These are phyloP conservation scores for Drosophila mettleri DNA, from an alignment of 2,888 invertebrate species.

Conservation along the genomic window DNA sequence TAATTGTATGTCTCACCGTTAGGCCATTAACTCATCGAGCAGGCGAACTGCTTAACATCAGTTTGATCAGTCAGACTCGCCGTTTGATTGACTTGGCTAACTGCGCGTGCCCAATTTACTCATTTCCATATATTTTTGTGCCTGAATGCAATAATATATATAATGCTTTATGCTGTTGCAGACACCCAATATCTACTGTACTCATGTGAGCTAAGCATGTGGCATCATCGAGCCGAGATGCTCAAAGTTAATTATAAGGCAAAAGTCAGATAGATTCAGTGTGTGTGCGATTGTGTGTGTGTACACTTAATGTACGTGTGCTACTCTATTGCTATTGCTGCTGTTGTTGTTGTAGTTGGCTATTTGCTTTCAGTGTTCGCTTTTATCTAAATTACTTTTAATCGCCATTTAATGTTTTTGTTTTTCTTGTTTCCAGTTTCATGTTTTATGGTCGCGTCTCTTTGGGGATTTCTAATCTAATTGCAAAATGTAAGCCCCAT, in stretches of 20 bases:
- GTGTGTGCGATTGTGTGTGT: background rate
- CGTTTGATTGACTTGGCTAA: background rate
- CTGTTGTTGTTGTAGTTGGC: conserved; percentile 36
- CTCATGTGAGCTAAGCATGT: background rate
- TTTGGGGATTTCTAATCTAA: conserved; percentile 74
- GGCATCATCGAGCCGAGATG: conserved; percentile 13
- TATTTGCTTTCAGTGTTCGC: conserved; percentile 64
- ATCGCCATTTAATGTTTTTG: conserved; percentile 82
- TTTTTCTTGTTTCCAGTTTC: conserved; percentile 72
- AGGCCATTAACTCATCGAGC: background rate
- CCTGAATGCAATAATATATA: background rate
- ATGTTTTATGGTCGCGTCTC: conserved; percentile 70
- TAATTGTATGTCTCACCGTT: background rate
- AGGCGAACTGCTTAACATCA: background rate
- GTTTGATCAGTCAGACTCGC: background rate
- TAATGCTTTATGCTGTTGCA: background rate
- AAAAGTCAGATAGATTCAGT: conserved; percentile 9
- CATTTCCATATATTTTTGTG: background rate
- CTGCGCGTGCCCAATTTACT: background rate
- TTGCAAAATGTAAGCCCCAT: conserved; percentile 72
- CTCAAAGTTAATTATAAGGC: conserved; percentile 9
- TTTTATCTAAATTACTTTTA: conserved; percentile 80
- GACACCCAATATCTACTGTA: background rate
- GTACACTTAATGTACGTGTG: conserved; percentile 6
- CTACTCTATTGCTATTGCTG: conserved; percentile 20